A percentile compares a stretch with the other conserved stretches of the same genome.
These are phyloP conservation scores for Cassiopea xamachana DNA, from an alignment of 30 jellyfish, hydroid and myxozoan genomes.

Conservation along the genomic window DNA sequence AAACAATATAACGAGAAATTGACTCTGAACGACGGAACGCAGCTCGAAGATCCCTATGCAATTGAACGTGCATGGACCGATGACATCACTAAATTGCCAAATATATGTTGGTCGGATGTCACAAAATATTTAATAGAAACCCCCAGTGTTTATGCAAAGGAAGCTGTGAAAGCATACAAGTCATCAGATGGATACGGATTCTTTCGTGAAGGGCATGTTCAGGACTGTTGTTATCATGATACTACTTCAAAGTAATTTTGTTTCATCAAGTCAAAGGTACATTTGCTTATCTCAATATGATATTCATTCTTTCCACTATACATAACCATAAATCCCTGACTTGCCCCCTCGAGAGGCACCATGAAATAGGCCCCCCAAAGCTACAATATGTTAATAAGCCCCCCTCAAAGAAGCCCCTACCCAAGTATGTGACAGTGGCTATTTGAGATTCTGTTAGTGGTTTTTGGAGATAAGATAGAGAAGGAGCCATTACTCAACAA, in stretches of 20 bases:
- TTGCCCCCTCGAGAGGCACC: neutral
- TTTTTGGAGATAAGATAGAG: too few relatives aligned
- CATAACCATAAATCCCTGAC: neutral
- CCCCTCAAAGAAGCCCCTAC: too few relatives aligned
- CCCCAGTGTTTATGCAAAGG: neutral
- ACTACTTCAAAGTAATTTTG: neutral
- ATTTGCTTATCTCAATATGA: neutral
- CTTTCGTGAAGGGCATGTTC: slow-evolving; percentile 16
- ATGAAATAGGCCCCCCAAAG: too few relatives aligned
- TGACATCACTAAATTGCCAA: neutral
- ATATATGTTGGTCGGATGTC: neutral
- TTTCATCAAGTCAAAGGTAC: slow-evolving; percentile 21
- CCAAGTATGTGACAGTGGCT: too few relatives aligned
- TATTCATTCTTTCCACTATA: neutral
- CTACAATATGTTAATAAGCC: too few relatives aligned
- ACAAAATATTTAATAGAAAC: neutral
- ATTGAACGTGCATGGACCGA: neutral
- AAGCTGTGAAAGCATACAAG: neutral
- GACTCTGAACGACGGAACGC: too few relatives aligned
- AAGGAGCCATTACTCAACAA: too few relatives aligned
- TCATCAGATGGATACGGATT: neutral
- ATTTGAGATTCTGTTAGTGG: too few relatives aligned
- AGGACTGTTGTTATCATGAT: slow-evolving; percentile 15
- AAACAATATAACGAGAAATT: too few relatives aligned
- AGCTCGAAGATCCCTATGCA: neutral